Conservation (phyloP, 2,113 vertebrate genomes). For the Thamnaconus septentrionalis region DNA sequence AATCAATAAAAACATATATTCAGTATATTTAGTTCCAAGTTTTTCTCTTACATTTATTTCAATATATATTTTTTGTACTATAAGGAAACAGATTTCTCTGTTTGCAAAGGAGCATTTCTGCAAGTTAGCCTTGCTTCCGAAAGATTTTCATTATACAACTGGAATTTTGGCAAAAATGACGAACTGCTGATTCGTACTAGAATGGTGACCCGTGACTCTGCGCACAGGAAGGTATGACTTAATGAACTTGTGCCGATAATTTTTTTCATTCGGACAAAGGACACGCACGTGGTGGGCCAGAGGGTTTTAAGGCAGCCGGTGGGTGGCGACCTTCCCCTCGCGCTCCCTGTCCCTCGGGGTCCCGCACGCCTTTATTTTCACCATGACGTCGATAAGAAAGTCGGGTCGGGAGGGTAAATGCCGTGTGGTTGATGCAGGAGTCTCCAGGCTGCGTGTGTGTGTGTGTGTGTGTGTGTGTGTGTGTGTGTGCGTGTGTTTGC, state of each 20-base stretch:
- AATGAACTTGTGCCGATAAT: conserved; percentile 1
- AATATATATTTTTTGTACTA: too few species aligned
- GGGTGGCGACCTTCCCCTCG: not conserved
- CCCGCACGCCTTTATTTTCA: not conserved
- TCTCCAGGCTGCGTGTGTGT: not conserved
- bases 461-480: not conserved
- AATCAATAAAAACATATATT: too few species aligned
- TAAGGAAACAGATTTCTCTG: too few species aligned
- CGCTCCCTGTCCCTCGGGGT: not conserved
- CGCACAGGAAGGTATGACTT: not conserved
- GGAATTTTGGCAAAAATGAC: too few species aligned
- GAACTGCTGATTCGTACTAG: too few species aligned
- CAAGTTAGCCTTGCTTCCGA: too few species aligned
- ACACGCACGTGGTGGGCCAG: not conserved
- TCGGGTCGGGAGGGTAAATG: not conserved
- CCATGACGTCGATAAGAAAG: conserved; percentile 10
- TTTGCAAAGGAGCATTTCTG: too few species aligned
- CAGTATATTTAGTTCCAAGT: too few species aligned
- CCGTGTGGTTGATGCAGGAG: not conserved
- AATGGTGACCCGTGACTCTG: too few species aligned
- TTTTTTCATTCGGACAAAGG: not conserved
- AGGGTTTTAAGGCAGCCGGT: conserved; percentile 5
- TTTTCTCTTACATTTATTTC: too few species aligned
- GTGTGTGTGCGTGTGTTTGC: not conserved
- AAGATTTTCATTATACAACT: too few species aligned